Evolutionary conservation across 2,888 invertebrate genomes (phyloP).

Genomic region (Nomada ferruginata): DNA sequence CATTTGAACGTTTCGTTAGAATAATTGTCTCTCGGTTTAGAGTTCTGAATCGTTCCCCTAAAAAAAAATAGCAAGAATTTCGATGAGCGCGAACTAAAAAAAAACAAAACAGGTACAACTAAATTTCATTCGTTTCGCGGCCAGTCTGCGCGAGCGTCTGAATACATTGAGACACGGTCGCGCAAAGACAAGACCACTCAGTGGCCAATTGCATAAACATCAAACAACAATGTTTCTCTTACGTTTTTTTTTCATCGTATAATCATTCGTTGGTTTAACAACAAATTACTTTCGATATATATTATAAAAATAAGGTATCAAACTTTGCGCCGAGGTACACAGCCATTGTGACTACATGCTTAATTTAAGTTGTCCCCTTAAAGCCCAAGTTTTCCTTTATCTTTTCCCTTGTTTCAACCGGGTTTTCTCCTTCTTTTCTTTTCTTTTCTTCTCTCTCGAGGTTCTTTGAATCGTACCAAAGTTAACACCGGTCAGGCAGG

Average conservation of each 20-base stretch:
- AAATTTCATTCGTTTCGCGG: slow-evolving; percentile 71
- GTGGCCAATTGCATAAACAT: slow-evolving; percentile 82
- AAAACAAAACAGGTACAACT: slow-evolving; percentile 76
- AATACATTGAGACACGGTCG: slow-evolving; percentile 53
- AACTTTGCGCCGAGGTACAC: slow-evolving; percentile 83
- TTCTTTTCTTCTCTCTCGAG: not conserved
- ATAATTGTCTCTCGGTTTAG: slow-evolving; percentile 47
- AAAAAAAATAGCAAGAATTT: slow-evolving; percentile 71
- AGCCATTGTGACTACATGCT: slow-evolving; percentile 83
- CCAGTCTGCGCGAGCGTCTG: slow-evolving; percentile 70
- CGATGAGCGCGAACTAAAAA: slow-evolving; percentile 73
- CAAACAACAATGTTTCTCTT: slow-evolving; percentile 78
- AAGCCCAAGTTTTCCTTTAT: slow-evolving; percentile 59
- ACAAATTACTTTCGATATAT: slow-evolving; percentile 79
- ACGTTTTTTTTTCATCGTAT: slow-evolving; percentile 52
- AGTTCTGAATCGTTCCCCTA: slow-evolving; percentile 59
- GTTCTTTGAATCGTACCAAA: slow-evolving; percentile 53
- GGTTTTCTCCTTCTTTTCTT: slow-evolving; percentile 4
- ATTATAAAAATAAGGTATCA: slow-evolving; percentile 83
- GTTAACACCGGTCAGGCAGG: slow-evolving; percentile 41
- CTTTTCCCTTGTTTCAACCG: slow-evolving; percentile 37
- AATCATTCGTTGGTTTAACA: slow-evolving; percentile 80
- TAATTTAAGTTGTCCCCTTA: slow-evolving; percentile 67
- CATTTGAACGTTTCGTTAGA: slow-evolving; percentile 35
- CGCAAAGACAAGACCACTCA: slow-evolving; percentile 78